Evolutionary conservation across 2,888 invertebrate genomes (phyloP), one percentile per base, ranked within the genome.

Genomic region (Xiphydria camelus): DNA sequence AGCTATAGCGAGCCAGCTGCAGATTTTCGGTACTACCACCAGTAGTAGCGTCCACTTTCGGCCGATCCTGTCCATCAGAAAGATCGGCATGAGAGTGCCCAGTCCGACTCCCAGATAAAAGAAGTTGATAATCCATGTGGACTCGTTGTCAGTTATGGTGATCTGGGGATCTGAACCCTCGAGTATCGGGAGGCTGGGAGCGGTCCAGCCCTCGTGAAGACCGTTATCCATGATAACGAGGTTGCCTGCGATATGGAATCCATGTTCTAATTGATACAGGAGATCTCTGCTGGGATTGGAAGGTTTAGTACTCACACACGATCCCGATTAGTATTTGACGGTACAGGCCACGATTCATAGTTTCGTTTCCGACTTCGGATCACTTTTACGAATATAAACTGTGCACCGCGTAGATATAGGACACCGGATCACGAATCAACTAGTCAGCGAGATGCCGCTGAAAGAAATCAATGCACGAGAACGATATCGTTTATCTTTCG

Each of bases 191-290:
- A 75, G 53, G 42, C 67, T 68, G 10, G 74, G 70, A 0, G 74
- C 70, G 36, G 68, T 66, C 75, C 75, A 75, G 51, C 75, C 75
- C 43, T 75, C 75, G 44, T 75, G 67, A 35, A 75, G 61, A 25
- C 75, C 75, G 37, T 72, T 70, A 47, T 73, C 75, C 54, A 74
- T 53, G 47, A 73, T 61, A 22, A 75, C 57, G 20, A 75, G 59
- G 52, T 73, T 73, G 55, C 75, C 75, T 75, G 21, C 23, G n/a
- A 34, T 14, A 10, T n/a, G n/a, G n/a, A n/a, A n/a, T n/a, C n/a
- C n/a, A n/a, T n/a, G n/a, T n/a, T n/a, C n/a, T n/a, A n/a, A n/a
- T n/a, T n/a, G n/a, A n/a, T n/a, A n/a, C n/a, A n/a, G n/a, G n/a
- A n/a, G n/a, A n/a, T n/a, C n/a, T n/a, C n/a, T n/a, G n/a, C n/a